Evolutionary conservation across 30 jellyfish, hydroid and myxozoan species (phyloP).

Genomic region (Aurelia aurita): DNA sequence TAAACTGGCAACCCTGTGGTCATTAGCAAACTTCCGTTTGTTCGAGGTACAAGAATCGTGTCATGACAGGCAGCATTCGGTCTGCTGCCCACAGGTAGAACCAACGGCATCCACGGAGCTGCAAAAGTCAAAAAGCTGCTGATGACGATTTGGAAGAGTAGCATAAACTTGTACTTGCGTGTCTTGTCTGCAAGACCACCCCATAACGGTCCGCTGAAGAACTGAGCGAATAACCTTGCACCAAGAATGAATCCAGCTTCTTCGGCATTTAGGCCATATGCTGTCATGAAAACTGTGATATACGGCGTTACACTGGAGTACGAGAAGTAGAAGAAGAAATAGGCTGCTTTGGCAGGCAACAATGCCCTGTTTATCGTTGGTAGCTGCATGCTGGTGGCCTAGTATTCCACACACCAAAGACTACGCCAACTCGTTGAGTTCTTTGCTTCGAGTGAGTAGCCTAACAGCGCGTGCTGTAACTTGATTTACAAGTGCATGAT

Average conservation of each 20-base stretch:
- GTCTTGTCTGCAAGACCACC: slow-evolving; percentile 86
- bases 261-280: slow-evolving; percentile 82
- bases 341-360: slow-evolving; percentile 75
- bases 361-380: slow-evolving; percentile 40
- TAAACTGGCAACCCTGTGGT: not conserved
- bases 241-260: slow-evolving; percentile 82
- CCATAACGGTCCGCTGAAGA: slow-evolving; percentile 78
- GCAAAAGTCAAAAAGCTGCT: slow-evolving; percentile 59
- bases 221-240: slow-evolving; percentile 71
- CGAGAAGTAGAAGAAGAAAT: slow-evolving; percentile 61
- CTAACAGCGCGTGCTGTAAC: no score
- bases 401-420: no score
- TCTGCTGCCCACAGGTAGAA: no score
- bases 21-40: no score
- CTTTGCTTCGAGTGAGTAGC: no score
- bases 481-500: no score
- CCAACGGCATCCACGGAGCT: slow-evolving; percentile 79
- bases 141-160: slow-evolving; percentile 35
- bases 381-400: slow-evolving; percentile 5
- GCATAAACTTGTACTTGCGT: slow-evolving; percentile 43
- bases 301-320: slow-evolving; percentile 75
- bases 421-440: no score
- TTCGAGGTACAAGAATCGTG: no score
- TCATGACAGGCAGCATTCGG: no score
- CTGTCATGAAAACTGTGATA: slow-evolving; percentile 65